Percentiles rank a stretch among this genome's conserved stretches.
Conservation (phyloP, 2,113 vertebrate species). For the Tragelaphus scriptus region DNA sequence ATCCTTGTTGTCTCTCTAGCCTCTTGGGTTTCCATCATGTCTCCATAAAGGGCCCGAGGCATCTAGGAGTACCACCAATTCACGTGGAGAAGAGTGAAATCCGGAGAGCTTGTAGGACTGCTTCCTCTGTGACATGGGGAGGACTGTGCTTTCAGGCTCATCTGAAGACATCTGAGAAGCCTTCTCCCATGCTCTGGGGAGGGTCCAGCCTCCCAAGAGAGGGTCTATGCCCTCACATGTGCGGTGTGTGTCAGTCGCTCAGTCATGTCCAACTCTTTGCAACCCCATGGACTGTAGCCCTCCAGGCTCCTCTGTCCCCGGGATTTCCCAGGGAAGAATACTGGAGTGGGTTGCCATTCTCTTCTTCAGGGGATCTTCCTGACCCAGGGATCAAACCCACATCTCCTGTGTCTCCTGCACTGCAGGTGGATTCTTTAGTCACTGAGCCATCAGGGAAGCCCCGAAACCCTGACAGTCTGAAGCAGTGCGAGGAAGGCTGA, state of each 20-base stretch:
- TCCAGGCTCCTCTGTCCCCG: neutral
- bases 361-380: neutral
- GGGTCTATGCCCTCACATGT: neutral
- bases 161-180: neutral
- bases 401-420: neutral
- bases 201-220: neutral
- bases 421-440: neutral
- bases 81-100: neutral
- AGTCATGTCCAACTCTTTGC: neutral
- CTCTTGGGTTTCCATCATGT: neutral
- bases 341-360: neutral
- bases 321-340: neutral
- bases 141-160: neutral
- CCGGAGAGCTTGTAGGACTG: neutral
- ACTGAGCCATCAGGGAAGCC: neutral
- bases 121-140: neutral
- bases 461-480: neutral
- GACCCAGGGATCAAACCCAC: neutral
- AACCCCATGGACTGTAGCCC: neutral
- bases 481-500: neutral
- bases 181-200: neutral
- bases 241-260: neutral
- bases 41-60: neutral
- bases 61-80: neutral
- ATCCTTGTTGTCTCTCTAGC: neutral